A percentile compares a stretch with the other conserved stretches of the same genome.
phyloP scores from a whole-genome alignment of 2,888 invertebrate species.

The Neelides folsomi region DNA sequence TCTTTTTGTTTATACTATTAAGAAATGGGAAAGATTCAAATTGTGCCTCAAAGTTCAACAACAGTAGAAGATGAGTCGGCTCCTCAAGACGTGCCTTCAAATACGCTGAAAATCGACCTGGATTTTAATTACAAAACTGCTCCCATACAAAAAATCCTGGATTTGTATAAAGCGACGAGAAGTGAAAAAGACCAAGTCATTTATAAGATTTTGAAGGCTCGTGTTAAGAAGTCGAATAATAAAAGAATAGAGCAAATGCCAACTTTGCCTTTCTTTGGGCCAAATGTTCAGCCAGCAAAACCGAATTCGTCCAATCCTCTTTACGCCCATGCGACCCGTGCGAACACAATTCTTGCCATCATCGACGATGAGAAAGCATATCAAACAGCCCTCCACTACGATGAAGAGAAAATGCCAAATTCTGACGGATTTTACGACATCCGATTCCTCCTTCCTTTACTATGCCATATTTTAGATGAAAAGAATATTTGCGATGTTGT shows the following conservation, averaged over 20 bases:
- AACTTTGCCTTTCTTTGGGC: constrained; percentile 27
- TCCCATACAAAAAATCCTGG: background rate
- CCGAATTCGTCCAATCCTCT: constrained; percentile 22
- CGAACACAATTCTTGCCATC: constrained; percentile 19
- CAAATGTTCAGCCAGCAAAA: constrained; percentile 18
- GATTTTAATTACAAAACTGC: background rate
- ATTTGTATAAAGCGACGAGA: constrained; percentile 19
- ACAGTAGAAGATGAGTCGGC: no score
- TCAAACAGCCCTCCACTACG: constrained; percentile 24
- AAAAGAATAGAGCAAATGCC: constrained; percentile 4
- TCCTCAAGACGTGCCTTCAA: no score
- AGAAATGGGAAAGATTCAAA: no score
- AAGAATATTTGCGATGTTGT: constrained; percentile 29
- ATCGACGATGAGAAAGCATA: constrained; percentile 22
- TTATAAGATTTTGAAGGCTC: constrained; percentile 13
- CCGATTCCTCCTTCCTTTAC: constrained; percentile 23
- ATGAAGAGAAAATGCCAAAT: constrained; percentile 6
- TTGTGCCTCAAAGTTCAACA: no score
- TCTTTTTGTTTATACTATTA: no score
- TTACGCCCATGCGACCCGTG: constrained; percentile 24
- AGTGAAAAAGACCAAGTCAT: constrained; percentile 14
- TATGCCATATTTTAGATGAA: constrained; percentile 25
- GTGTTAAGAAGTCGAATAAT: constrained; percentile 7
- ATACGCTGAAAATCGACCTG: no score
- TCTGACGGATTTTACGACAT: constrained; percentile 20